Conservation (phyloP, 2,113 vertebrate genomes). For the Atractosteus spatula region DNA sequence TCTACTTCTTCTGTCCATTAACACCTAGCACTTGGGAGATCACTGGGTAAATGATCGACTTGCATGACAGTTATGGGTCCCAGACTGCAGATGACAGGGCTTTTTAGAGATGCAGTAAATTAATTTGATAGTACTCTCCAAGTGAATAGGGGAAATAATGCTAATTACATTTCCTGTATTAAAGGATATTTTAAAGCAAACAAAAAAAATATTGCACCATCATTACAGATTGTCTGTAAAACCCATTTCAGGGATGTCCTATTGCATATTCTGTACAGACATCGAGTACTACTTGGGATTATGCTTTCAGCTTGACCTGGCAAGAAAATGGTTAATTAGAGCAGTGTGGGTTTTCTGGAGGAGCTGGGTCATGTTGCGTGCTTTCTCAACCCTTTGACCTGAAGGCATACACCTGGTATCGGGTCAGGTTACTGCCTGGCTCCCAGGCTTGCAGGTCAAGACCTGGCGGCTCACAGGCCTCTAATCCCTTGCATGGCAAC, state of each 20-base stretch:
- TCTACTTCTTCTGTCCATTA: slow-evolving; percentile 62
- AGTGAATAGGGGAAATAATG: slow-evolving; percentile 56
- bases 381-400: slow-evolving; percentile 80
- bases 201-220: too few species aligned
- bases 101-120: slow-evolving; percentile 71
- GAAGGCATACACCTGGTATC: slow-evolving; percentile 92
- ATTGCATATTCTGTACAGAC: too few species aligned
- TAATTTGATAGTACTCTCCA: slow-evolving; percentile 74
- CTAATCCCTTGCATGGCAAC: slow-evolving; percentile 70
- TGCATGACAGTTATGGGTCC: slow-evolving; percentile 72
- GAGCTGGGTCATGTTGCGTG: slow-evolving; percentile 59
- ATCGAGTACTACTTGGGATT: too few species aligned
- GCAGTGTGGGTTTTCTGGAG: slow-evolving; percentile 61
- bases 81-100: slow-evolving; percentile 65
- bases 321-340: slow-evolving; percentile 65
- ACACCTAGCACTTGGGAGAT: slow-evolving; percentile 71
- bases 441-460: slow-evolving; percentile 79
- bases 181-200: slow-evolving; percentile 36
- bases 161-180: slow-evolving; percentile 65
- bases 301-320: slow-evolving; percentile 10
- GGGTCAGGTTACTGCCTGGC: slow-evolving; percentile 87
- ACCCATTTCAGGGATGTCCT: too few species aligned
- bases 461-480: slow-evolving; percentile 74
- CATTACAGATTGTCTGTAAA: too few species aligned
- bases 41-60: slow-evolving; percentile 72